Base-by-base conservation (phyloP, 2,797 vertebrate genomes). In the Cryptoblepharus egeriae region DNA sequence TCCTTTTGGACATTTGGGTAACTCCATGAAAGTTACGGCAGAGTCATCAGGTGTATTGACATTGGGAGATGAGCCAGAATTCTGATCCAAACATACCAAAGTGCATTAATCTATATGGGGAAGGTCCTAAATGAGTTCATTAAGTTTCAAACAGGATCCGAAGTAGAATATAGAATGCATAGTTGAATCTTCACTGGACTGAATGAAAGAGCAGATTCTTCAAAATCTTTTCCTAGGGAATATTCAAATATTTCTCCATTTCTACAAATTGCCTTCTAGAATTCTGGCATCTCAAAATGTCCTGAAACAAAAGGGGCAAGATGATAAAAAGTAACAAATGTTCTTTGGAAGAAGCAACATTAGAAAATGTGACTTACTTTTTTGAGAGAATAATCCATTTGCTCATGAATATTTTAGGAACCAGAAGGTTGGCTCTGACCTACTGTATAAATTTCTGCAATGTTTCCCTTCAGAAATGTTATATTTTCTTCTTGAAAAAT, bases 401-500 rank as follows among this genome's bases (percentile, higher is more conserved):
- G 68, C 85, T 82, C 90, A 92, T 93, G 87, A 93, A 94, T 93
- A 92, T 92, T 93, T 90, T 75, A 93, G 81, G 71, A 88, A 88
- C 83, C 84, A 85, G 81, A 75, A 86, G 74, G 81, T 74, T 91
- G 88, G 69, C 79, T 92, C 79, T 84, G 77, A 90, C 86, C 88
- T 80, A 79, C 91, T 88, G 68, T 87, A 77, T 82, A 65, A 88
- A 91, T 75, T 87, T 84, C 82, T 75, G 61, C 75, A 82, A 73
- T 88, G 91, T 83, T 85, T 84, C 77, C 75, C 81, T 82, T 89
- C 68, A 82, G 88, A 89, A 92, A 91, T 88, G 89, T 79, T 87
- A 70, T 45, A 77, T 92, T 92, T 90, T 81, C 71, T 83, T 92
- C 80, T 4, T 49, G 88, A 84, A 65, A 68, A 86, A 81, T 1